phyloP scores from a whole-genome alignment of 1,140 invertebrate genomes.

The Drosophila santomea region DNA sequence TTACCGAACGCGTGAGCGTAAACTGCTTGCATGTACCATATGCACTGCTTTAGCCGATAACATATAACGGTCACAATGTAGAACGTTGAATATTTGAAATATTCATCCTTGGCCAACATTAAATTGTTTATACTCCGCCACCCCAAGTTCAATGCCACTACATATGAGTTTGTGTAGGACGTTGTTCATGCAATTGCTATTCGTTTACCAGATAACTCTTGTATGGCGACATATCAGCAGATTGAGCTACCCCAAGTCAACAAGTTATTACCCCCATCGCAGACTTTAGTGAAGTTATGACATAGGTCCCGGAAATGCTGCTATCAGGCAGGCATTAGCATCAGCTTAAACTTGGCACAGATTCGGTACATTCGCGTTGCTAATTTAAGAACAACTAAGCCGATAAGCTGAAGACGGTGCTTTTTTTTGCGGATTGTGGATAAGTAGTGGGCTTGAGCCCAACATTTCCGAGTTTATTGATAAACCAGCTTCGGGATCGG shows the following conservation, averaged over 20 bases:
- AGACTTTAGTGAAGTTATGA: conserved; percentile 38
- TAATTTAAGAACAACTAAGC: conserved; percentile 17
- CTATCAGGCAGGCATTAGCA: conserved; percentile 21
- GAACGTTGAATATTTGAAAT: not conserved
- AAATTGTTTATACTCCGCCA: not conserved
- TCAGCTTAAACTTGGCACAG: conserved; percentile 64
- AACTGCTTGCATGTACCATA: not conserved
- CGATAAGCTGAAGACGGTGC: conserved; percentile 58
- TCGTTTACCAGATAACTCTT: conserved; percentile 28
- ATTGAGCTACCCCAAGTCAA: conserved; percentile 16
- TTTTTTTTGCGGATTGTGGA: conserved; percentile 35
- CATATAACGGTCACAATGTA: not conserved
- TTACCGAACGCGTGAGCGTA: not conserved
- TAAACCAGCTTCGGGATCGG: conserved; percentile 26
- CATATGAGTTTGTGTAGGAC: not conserved
- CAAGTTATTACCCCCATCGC: conserved; percentile 30
- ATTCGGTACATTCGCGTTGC: conserved; percentile 33
- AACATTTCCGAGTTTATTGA: conserved; percentile 25
- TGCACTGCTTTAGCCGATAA: conserved; percentile 1
- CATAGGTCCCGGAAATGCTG: conserved; percentile 28
- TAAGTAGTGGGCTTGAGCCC: conserved; percentile 30
- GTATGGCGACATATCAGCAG: conserved; percentile 44
- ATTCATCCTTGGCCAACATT: not conserved
- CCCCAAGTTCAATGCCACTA: conserved; percentile 47
- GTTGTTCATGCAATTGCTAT: conserved; percentile 18